phyloP scores from a whole-genome alignment of 2,888 invertebrate genomes.

The Thymelicus sylvestris region DNA sequence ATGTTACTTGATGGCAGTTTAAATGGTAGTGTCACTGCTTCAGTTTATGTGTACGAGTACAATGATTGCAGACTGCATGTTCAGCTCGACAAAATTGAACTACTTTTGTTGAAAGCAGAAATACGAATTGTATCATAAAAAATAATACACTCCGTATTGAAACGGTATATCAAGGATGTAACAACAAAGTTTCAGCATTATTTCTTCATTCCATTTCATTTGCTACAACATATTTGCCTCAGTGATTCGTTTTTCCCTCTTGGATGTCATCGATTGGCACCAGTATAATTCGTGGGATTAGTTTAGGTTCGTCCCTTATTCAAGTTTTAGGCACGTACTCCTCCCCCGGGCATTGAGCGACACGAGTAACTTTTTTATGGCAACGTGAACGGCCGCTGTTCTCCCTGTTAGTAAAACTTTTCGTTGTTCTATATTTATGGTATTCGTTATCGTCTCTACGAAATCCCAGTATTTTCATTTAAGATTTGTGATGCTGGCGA shows the following conservation, averaged over 20 bases:
- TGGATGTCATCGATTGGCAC: constrained; percentile 25
- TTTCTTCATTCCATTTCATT: not conserved
- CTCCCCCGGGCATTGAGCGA: constrained; percentile 45
- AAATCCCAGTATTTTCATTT: constrained; percentile 25
- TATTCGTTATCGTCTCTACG: constrained; percentile 31
- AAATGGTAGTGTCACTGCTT: too few species aligned
- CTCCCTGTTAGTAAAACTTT: constrained; percentile 38
- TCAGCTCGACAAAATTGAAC: too few species aligned
- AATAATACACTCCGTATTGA: not conserved
- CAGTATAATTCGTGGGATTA: constrained; percentile 23
- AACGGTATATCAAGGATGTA: not conserved
- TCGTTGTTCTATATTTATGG: constrained; percentile 30
- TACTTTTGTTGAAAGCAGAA: too few species aligned
- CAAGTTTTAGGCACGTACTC: constrained; percentile 49
- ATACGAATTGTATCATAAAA: not conserved
- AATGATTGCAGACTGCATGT: too few species aligned
- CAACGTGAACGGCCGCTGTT: constrained; percentile 37
- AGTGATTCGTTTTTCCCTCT: constrained; percentile 1
- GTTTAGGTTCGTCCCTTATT: constrained; percentile 37
- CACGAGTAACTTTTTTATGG: constrained; percentile 38
- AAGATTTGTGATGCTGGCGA: constrained; percentile 36
- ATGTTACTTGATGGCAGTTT: too few species aligned
- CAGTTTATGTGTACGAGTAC: too few species aligned
- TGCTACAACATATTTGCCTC: not conserved
- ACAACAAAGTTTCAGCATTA: not conserved